Evolutionary conservation across 2,797 vertebrate genomes (phyloP), one percentile per base, ranked within the genome.

Genomic region (Channallabes apus): DNA sequence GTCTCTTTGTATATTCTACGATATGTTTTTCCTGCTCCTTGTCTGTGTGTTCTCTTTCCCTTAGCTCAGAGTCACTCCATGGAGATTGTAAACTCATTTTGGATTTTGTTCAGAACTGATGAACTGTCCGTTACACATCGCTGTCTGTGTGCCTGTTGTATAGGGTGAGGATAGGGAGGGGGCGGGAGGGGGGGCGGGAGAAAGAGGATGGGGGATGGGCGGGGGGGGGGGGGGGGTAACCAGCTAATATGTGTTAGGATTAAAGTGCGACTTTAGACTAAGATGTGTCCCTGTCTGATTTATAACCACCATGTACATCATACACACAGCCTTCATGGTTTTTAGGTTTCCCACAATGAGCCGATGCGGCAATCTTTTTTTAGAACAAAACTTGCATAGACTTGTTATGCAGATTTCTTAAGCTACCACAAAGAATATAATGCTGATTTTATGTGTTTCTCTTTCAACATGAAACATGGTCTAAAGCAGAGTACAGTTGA

Each of bases 201-300:
- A 6, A 76, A 51, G 46, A 87, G 85, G 88, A 62, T 68, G 69
- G 35, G 82, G 83, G 24, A 84, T 67, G 71, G 35, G 88, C 32
- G 84, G 83, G 64, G n/a, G 88, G 92, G 93, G 90, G n/a, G n/a
- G n/a, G n/a, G n/a, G n/a, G n/a, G n/a, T 89, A 92, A 93, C 90
- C 79, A 94, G 94, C 92, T 93, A 93, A 93, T 95, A 94, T 93
- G 94, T 96, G 94, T 95, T 95, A 94, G 94, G 93, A 96, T 94
- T 95, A 96, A 96, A 96, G 93, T 94, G 93, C 92, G 89, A 94
- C 94, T 94, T 94, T 96, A 96, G 94, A 95, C 93, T 94, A 94
- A 94, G 88, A 81, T 51, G 88, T 85, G 84, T 86, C 84, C 85
- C 67, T 0, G 91, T 84, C 83, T 93, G 88, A 58, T 88, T 90